Evolutionary conservation across 2,797 vertebrate genomes (phyloP).

Genomic region (Centropyge bicolor): DNA sequence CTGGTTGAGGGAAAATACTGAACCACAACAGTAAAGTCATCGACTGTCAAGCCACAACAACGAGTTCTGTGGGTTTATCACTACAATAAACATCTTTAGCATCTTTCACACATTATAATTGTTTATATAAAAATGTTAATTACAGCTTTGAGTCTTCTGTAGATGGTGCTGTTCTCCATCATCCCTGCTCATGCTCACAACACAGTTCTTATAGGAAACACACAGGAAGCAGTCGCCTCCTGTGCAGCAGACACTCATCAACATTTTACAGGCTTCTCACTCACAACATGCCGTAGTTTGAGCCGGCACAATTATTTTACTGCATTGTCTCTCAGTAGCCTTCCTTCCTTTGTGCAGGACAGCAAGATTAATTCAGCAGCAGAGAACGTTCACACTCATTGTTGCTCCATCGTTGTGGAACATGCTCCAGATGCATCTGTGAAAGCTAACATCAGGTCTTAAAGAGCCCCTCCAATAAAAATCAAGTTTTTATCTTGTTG

Average conservation of each 20-base stretch:
- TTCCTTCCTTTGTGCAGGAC: neutral
- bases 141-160: neutral
- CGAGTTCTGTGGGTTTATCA: neutral
- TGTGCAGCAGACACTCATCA: constrained; percentile 1
- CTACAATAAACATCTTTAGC: neutral
- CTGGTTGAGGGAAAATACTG: neutral
- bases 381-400: constrained; percentile 4
- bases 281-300: neutral
- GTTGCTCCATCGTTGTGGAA: constrained; percentile 3
- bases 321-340: neutral
- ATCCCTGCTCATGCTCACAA: neutral
- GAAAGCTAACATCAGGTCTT: constrained; percentile 25
- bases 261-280: constrained; percentile 16
- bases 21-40: neutral
- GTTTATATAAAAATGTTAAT: too few species aligned
- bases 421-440: constrained; percentile 10
- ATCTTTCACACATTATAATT: neutral
- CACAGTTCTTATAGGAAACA: neutral
- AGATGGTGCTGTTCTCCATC: neutral
- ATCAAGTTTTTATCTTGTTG: too few species aligned
- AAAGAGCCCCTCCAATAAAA: too few species aligned
- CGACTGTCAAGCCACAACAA: neutral
- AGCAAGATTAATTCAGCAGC: constrained; percentile 15
- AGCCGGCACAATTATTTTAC: constrained; percentile 14
- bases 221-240: neutral